Conservation (phyloP, 2,797 vertebrate species). For the Gorsachius magnificus region DNA sequence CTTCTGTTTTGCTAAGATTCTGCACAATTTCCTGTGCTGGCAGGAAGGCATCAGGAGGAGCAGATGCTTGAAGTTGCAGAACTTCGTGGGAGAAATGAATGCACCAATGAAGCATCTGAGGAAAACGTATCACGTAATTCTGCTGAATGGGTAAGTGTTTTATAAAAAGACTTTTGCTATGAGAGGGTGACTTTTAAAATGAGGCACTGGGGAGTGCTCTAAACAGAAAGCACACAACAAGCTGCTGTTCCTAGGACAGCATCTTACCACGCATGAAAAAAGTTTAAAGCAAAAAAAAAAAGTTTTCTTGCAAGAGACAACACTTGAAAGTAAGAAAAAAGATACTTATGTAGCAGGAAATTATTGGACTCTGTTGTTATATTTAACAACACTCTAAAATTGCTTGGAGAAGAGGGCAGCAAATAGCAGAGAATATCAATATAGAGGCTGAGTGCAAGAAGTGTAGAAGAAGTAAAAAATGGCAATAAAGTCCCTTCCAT, state of each 20-base stretch:
- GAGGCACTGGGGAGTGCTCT: neutral
- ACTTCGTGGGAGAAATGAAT: neutral
- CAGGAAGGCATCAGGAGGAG: neutral
- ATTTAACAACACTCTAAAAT: neutral
- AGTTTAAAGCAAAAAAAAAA: neutral
- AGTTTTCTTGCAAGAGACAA: neutral
- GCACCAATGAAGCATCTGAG: neutral
- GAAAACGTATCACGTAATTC: neutral
- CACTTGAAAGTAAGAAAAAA: neutral
- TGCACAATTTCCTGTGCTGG: neutral
- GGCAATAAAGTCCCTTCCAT: neutral
- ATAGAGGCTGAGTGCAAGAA: neutral
- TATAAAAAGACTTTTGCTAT: neutral
- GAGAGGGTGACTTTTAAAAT: neutral
- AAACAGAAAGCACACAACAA: neutral
- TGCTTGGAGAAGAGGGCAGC: neutral
- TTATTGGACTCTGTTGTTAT: neutral
- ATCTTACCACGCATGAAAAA: neutral
- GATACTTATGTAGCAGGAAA: neutral
- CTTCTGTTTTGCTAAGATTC: neutral
- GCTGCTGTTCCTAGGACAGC: neutral
- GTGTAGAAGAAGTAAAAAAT: neutral
- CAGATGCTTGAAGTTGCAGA: neutral
- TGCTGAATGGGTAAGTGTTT: constrained; percentile 26
- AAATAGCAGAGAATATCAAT: neutral